Evolutionary conservation across 2,113 vertebrate species (phyloP).

Genomic region (Chaetorhynchus papuensis): DNA sequence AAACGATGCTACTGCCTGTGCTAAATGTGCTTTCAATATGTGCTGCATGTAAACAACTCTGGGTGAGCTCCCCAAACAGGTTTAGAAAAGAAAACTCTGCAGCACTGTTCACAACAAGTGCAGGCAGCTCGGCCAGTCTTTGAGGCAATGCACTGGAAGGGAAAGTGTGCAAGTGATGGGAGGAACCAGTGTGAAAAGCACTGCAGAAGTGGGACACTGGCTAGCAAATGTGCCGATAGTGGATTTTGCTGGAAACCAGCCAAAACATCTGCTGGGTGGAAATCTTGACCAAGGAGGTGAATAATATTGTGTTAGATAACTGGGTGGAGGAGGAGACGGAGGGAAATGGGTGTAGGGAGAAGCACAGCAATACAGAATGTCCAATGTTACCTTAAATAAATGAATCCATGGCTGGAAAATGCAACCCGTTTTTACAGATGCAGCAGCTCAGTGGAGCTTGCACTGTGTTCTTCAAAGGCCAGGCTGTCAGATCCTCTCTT

Average conservation of each 20-base stretch:
- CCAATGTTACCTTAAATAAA: background rate
- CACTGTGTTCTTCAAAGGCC: background rate
- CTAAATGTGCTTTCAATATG: background rate
- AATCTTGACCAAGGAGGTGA: slow-evolving; percentile 31
- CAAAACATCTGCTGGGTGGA: background rate
- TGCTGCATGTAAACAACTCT: background rate
- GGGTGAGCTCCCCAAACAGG: background rate
- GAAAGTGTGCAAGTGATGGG: background rate
- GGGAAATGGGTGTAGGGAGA: background rate
- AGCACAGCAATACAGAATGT: background rate
- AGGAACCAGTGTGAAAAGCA: background rate
- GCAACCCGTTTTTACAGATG: background rate
- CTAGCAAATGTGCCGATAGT: slow-evolving; percentile 22
- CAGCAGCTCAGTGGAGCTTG: background rate
- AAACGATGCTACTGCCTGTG: background rate
- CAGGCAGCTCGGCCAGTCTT: background rate
- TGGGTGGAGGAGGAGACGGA: background rate
- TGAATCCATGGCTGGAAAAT: background rate
- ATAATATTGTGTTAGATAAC: background rate
- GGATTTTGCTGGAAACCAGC: slow-evolving; percentile 1
- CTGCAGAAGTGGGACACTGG: background rate
- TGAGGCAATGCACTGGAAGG: background rate
- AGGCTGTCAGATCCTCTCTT: background rate
- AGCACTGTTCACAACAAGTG: background rate
- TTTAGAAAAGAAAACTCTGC: background rate